These are phyloP conservation scores for Allygus modestus DNA, from an alignment of 2,888 invertebrate species.

Conservation along the genomic window DNA sequence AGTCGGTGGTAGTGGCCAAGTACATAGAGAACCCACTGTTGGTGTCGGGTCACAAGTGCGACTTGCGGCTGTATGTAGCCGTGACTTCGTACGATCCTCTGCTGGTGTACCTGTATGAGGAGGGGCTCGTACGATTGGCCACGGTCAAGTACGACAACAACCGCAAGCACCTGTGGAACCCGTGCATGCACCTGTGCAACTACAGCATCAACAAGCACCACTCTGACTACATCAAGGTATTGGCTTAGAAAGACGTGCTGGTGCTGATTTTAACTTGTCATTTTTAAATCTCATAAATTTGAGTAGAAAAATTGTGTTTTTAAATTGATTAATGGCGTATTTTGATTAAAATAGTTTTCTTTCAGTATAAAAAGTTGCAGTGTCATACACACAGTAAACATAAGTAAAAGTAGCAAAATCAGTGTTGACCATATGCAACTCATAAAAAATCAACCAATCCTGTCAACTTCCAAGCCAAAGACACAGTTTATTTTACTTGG, in stretches of 20 bases:
- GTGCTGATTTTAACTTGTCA: neutral
- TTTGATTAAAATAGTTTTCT: too few relatives aligned
- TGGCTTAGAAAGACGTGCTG: neutral
- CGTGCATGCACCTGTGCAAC: constrained; percentile 98
- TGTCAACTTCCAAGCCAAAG: too few relatives aligned
- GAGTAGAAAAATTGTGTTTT: too few relatives aligned
- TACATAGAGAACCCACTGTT: constrained; percentile 92
- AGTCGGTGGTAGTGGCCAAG: constrained; percentile 93
- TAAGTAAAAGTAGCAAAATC: too few relatives aligned
- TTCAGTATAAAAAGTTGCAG: too few relatives aligned
- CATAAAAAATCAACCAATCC: too few relatives aligned
- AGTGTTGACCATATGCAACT: too few relatives aligned
- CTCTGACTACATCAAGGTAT: constrained; percentile 94
- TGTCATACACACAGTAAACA: too few relatives aligned
- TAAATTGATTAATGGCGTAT: too few relatives aligned
- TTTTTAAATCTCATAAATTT: too few relatives aligned
- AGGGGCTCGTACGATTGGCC: constrained; percentile 96
- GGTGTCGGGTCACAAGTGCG: constrained; percentile 97
- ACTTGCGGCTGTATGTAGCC: constrained; percentile 95
- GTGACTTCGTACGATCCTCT: constrained; percentile 97
- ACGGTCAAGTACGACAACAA: constrained; percentile 96
- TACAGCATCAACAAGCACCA: constrained; percentile 99
- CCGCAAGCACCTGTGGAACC: constrained; percentile 95
- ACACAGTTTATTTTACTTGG: too few relatives aligned
- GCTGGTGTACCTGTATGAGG: constrained; percentile 95